Conservation (phyloP, 2,888 invertebrate genomes). For the Allygus modestus region DNA sequence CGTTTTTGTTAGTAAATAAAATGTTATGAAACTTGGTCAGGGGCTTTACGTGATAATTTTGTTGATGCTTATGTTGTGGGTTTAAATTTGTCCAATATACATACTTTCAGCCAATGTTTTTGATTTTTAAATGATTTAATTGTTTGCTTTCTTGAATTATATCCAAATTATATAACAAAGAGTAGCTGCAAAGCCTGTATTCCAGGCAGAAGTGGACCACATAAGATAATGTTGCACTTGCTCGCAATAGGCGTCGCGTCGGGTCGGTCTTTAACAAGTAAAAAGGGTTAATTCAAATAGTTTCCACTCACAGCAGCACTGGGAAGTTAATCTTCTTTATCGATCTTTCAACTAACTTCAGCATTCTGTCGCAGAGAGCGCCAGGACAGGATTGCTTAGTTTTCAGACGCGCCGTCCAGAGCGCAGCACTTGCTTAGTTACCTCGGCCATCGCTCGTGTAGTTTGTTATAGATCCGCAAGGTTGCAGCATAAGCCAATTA, state of each 20-base stretch:
- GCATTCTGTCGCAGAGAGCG: not conserved
- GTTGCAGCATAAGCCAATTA: not conserved
- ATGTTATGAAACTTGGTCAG: too few relatives aligned
- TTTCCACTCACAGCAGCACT: slow-evolving; percentile 8
- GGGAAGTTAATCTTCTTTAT: slow-evolving; percentile 2
- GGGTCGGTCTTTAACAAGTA: not conserved
- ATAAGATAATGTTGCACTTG: too few relatives aligned
- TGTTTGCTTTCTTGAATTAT: too few relatives aligned
- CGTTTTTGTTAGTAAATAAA: too few relatives aligned
- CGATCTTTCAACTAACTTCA: not conserved
- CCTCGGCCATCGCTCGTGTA: not conserved
- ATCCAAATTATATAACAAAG: too few relatives aligned
- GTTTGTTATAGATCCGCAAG: not conserved
- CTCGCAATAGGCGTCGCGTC: slow-evolving; percentile 18
- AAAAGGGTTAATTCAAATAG: not conserved
- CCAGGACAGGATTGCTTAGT: not conserved
- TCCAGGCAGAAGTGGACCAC: too few relatives aligned
- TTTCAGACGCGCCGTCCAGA: not conserved
- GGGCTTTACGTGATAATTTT: too few relatives aligned
- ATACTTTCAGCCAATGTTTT: too few relatives aligned
- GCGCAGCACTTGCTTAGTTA: not conserved
- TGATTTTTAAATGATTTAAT: too few relatives aligned
- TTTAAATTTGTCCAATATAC: too few relatives aligned
- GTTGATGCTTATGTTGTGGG: too few relatives aligned
- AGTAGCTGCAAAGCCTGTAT: too few relatives aligned